Conservation (phyloP, 2,797 vertebrate genomes). For the Chaetodon trifasciatus region DNA sequence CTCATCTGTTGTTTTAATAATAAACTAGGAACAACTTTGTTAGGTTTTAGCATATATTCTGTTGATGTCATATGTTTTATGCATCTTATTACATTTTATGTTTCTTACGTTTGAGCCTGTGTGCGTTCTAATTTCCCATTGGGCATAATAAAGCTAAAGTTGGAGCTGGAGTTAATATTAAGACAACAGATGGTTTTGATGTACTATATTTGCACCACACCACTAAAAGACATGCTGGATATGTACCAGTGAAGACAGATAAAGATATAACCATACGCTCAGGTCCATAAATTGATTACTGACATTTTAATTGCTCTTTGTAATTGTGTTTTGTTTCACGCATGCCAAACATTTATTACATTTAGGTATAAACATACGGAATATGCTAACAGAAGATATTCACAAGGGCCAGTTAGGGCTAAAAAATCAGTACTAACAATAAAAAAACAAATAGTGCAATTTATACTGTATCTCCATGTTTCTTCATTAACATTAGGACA, state of each 20-base stretch:
- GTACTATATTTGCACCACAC: constrained; percentile 55
- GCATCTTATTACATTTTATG: constrained; percentile 56
- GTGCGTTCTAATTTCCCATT: constrained; percentile 58
- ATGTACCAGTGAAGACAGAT: constrained; percentile 61
- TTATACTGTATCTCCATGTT: constrained; percentile 43
- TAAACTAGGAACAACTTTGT: constrained; percentile 34
- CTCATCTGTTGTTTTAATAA: constrained; percentile 45
- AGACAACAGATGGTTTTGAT: constrained; percentile 75
- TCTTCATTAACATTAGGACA: constrained; percentile 70
- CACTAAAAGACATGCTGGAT: constrained; percentile 67
- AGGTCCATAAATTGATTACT: constrained; percentile 57
- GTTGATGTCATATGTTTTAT: constrained; percentile 64
- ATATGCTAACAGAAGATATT: constrained; percentile 15
- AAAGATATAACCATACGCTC: constrained; percentile 58
- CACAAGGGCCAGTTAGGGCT: background rate
- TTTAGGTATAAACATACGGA: constrained; percentile 22
- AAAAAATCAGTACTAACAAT: constrained; percentile 13
- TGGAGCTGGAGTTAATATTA: constrained; percentile 60
- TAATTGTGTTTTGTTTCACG: constrained; percentile 36
- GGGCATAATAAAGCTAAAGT: constrained; percentile 71
- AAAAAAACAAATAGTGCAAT: constrained; percentile 21
- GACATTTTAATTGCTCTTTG: constrained; percentile 59
- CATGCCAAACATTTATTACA: constrained; percentile 24
- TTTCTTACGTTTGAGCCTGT: constrained; percentile 48
- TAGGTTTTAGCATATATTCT: constrained; percentile 53